A percentile compares a stretch with the other conserved stretches of the same genome.
phyloP scores from a whole-genome alignment of 2,797 vertebrate genomes.

The Xiphorhynchus erythropygius region DNA sequence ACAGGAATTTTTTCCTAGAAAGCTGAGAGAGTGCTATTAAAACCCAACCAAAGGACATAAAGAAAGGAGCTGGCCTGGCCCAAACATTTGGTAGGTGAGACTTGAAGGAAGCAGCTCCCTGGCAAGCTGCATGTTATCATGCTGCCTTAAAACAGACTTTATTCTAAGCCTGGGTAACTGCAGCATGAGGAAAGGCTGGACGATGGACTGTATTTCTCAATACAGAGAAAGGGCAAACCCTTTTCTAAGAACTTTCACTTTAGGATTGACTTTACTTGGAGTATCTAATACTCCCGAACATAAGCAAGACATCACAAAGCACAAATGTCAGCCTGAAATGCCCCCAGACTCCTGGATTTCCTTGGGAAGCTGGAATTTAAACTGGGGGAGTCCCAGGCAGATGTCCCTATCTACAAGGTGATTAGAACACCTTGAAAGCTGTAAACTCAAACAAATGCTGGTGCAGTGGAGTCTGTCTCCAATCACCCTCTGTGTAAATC shows the following conservation, averaged over 20 bases:
- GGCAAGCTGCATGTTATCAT: neutral
- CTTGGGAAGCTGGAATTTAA: neutral
- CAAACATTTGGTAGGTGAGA: neutral
- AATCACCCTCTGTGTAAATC: neutral
- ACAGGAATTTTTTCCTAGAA: slow-evolving; percentile 33
- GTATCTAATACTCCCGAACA: neutral
- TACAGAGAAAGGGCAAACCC: neutral
- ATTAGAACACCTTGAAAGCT: neutral
- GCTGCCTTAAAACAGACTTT: neutral
- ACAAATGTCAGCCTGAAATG: neutral
- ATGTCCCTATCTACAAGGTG: neutral
- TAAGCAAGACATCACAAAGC: neutral
- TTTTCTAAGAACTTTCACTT: neutral
- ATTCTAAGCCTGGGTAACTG: neutral
- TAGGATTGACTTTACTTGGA: neutral
- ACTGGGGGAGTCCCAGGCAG: neutral
- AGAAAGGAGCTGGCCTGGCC: neutral
- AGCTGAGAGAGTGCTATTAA: neutral
- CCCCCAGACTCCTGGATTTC: neutral
- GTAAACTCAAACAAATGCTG: neutral
- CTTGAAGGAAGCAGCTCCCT: neutral
- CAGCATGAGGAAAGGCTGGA: neutral
- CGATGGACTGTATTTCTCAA: neutral
- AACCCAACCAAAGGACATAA: neutral
- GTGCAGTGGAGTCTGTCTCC: neutral